These are phyloP conservation scores for Pardosa pseudoannulata DNA, from an alignment of 2,888 invertebrate genomes.

Conservation along the genomic window DNA sequence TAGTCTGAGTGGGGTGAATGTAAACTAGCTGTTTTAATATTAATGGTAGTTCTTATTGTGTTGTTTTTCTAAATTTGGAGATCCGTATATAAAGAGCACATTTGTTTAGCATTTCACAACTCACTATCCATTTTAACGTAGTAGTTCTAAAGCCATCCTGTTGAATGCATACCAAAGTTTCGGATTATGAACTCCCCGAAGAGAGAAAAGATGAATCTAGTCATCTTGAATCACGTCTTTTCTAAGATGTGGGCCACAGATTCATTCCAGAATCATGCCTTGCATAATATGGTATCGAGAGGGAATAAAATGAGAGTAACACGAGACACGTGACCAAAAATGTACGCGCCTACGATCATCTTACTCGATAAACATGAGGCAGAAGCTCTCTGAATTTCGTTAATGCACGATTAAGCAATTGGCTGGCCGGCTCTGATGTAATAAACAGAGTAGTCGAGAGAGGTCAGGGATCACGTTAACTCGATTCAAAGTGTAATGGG, in stretches of 20 bases:
- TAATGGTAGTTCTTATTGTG: too few relatives aligned
- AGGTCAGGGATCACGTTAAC: neutral
- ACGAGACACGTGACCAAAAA: conserved; percentile 15
- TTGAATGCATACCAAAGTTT: neutral
- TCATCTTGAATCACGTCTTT: neutral
- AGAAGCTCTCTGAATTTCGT: neutral
- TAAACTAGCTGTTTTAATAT: too few relatives aligned
- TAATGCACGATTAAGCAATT: neutral
- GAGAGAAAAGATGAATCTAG: neutral
- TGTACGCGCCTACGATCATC: conserved; percentile 20
- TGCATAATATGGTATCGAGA: conserved; percentile 3
- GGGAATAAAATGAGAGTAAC: neutral
- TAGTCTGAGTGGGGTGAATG: too few relatives aligned
- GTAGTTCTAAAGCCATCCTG: neutral
- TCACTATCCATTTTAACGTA: too few relatives aligned
- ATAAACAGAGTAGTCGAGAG: neutral
- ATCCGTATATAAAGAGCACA: too few relatives aligned
- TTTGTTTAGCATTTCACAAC: too few relatives aligned
- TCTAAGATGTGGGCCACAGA: conserved; percentile 31
- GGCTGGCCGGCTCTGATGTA: neutral
- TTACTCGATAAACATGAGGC: neutral
- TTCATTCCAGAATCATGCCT: conserved; percentile 33
- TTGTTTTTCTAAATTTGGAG: too few relatives aligned
- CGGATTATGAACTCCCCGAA: neutral
- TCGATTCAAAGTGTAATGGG: neutral